Evolutionary conservation across 2,888 invertebrate genomes (phyloP).

Genomic region (Lepidocyrtoides sp.): DNA sequence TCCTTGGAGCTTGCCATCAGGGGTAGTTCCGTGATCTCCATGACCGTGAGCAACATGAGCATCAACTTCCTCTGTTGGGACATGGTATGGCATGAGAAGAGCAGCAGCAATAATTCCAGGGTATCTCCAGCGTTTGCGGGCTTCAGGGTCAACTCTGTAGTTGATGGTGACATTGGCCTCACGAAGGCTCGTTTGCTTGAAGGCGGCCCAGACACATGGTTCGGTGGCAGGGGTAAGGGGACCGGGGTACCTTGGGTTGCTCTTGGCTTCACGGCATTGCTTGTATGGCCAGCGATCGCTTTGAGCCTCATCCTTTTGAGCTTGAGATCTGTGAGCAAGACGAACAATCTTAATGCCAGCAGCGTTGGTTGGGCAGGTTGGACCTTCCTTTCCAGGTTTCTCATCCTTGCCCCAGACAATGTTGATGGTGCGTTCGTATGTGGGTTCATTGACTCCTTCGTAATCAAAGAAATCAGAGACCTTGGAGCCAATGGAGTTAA

Average conservation of each 20-base stretch:
- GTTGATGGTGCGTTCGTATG: slow-evolving; percentile 83
- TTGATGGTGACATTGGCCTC: slow-evolving; percentile 85
- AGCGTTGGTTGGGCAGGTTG: slow-evolving; percentile 81
- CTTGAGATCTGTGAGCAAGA: slow-evolving; percentile 82
- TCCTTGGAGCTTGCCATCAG: slow-evolving; percentile 81
- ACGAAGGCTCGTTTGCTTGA: slow-evolving; percentile 84
- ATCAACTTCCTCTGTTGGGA: slow-evolving; percentile 80
- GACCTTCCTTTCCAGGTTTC: slow-evolving; percentile 76
- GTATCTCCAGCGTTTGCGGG: slow-evolving; percentile 84
- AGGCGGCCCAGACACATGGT: slow-evolving; percentile 84
- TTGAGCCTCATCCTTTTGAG: slow-evolving; percentile 82
- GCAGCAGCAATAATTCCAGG: slow-evolving; percentile 83
- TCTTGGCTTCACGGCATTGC: slow-evolving; percentile 82
- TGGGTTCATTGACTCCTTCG: slow-evolving; percentile 84
- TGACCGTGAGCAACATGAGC: slow-evolving; percentile 74
- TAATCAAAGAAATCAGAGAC: slow-evolving; percentile 82
- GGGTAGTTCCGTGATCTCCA: slow-evolving; percentile 79
- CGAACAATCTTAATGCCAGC: slow-evolving; percentile 83
- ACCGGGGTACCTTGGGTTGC: slow-evolving; percentile 81
- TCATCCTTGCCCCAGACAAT: slow-evolving; percentile 82
- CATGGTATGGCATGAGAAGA: slow-evolving; percentile 84
- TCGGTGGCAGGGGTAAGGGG: slow-evolving; percentile 81
- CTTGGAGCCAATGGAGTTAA: slow-evolving; percentile 77
- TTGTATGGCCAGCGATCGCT: slow-evolving; percentile 84
- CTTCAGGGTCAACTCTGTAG: slow-evolving; percentile 84